Conservation (phyloP, 2,113 vertebrate species). For the Silurus glanis region DNA sequence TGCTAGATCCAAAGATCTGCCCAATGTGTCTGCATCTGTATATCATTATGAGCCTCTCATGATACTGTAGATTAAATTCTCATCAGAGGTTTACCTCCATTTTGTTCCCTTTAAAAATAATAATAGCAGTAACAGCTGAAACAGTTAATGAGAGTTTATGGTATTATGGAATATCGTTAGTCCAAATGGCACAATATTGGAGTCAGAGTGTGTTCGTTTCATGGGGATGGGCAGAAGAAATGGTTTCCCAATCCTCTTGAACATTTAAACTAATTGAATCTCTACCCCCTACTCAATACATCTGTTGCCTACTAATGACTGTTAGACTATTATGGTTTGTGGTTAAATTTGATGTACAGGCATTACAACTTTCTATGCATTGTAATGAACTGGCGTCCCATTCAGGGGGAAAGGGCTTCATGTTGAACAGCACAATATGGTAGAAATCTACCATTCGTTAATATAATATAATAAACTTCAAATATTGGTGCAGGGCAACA, state of each 20-base stretch:
- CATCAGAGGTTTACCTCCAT: not conserved
- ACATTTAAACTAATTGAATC: slow-evolving; percentile 69
- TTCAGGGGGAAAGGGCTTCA: not conserved
- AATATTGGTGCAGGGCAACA: slow-evolving; percentile 23
- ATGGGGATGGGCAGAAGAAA: slow-evolving; percentile 51
- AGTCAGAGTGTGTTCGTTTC: slow-evolving; percentile 66
- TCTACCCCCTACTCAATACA: slow-evolving; percentile 33
- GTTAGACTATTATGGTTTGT: not conserved
- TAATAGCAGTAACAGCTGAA: slow-evolving; percentile 25
- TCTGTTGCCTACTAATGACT: slow-evolving; percentile 24
- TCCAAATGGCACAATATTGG: slow-evolving; percentile 68
- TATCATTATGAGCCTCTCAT: too few species aligned
- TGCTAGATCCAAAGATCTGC: too few species aligned
- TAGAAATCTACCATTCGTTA: not conserved
- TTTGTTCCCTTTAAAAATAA: not conserved
- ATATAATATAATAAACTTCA: slow-evolving; percentile 6
- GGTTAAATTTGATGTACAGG: not conserved
- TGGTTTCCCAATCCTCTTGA: slow-evolving; percentile 61
- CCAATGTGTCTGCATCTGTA: too few species aligned
- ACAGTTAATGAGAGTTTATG: slow-evolving; percentile 9
- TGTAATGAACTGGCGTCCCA: not conserved
- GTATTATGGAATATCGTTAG: not conserved
- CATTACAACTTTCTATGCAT: not conserved
- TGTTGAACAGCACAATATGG: not conserved
- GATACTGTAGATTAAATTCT: too few species aligned